Conservation (phyloP, 2,888 invertebrate genomes). For the Uloborus plumipes region DNA sequence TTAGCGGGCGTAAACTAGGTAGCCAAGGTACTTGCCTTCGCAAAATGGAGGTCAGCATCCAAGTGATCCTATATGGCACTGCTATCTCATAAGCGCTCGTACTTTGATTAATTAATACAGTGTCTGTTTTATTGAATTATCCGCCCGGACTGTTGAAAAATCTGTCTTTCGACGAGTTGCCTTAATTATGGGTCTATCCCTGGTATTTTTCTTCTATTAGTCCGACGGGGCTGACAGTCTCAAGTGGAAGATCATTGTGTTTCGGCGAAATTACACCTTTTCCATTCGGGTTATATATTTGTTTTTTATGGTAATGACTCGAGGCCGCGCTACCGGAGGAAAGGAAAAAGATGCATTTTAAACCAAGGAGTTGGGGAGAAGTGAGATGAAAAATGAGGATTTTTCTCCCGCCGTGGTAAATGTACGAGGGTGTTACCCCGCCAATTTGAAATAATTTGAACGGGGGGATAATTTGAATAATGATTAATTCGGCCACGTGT, state of each 20-base stretch:
- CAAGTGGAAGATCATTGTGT: constrained; percentile 22
- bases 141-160: constrained; percentile 27
- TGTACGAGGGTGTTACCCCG: too few relatives aligned
- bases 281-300: constrained; percentile 50
- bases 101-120: constrained; percentile 45
- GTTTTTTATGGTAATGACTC: constrained; percentile 56
- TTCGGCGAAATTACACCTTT: constrained; percentile 51
- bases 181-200: constrained; percentile 38
- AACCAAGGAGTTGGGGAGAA: too few relatives aligned
- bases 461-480: too few relatives aligned
- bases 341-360: too few relatives aligned
- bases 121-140: constrained; percentile 38
- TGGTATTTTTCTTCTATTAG: constrained; percentile 52
- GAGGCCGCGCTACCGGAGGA: constrained; percentile 9
- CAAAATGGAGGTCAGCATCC: constrained; percentile 7
- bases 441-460: too few relatives aligned
- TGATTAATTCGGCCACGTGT: too few relatives aligned
- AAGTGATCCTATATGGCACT: too few relatives aligned
- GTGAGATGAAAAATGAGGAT: too few relatives aligned
- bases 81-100: too few relatives aligned
- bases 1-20: constrained; percentile 45
- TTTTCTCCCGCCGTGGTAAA: too few relatives aligned
- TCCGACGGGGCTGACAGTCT: constrained; percentile 29
- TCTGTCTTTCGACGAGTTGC: constrained; percentile 38
- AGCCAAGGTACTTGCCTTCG: constrained; percentile 2